Evolutionary conservation across 2,888 invertebrate genomes (phyloP).

Genomic region (Lepidochrysops patricia): DNA sequence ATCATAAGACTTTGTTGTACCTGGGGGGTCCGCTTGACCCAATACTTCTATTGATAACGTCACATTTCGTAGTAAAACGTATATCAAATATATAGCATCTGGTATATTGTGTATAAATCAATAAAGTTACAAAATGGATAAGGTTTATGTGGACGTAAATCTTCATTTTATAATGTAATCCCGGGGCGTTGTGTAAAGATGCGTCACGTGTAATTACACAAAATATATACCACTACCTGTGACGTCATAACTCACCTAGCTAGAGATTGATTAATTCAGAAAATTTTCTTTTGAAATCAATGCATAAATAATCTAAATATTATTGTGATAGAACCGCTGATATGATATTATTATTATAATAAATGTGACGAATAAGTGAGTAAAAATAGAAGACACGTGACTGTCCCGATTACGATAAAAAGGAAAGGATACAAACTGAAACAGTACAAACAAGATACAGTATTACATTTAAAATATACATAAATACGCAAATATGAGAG

Average conservation of each 20-base stretch:
- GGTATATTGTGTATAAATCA: slow-evolving; percentile 57
- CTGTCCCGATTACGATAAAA: too few relatives aligned
- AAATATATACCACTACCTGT: neutral
- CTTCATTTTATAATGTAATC: slow-evolving; percentile 46
- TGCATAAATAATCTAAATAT: too few relatives aligned
- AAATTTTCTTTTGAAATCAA: too few relatives aligned
- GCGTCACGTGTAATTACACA: neutral
- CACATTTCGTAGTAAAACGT: slow-evolving; percentile 56
- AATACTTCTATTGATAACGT: slow-evolving; percentile 60
- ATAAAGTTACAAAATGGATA: slow-evolving; percentile 40
- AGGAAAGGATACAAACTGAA: too few relatives aligned
- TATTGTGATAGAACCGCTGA: too few relatives aligned
- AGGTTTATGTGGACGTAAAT: slow-evolving; percentile 69
- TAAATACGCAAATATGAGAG: too few relatives aligned
- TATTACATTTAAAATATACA: too few relatives aligned
- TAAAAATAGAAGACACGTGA: too few relatives aligned
- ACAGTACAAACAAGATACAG: too few relatives aligned
- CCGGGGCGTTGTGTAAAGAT: slow-evolving; percentile 14
- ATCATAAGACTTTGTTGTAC: slow-evolving; percentile 64
- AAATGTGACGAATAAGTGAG: too few relatives aligned
- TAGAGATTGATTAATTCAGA: too few relatives aligned
- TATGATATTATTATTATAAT: too few relatives aligned
- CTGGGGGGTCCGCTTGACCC: slow-evolving; percentile 61
- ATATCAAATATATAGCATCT: slow-evolving; percentile 53
- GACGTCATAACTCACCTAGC: neutral